Conservation (phyloP, 2,888 invertebrate species). For the Diogma glabrata region DNA sequence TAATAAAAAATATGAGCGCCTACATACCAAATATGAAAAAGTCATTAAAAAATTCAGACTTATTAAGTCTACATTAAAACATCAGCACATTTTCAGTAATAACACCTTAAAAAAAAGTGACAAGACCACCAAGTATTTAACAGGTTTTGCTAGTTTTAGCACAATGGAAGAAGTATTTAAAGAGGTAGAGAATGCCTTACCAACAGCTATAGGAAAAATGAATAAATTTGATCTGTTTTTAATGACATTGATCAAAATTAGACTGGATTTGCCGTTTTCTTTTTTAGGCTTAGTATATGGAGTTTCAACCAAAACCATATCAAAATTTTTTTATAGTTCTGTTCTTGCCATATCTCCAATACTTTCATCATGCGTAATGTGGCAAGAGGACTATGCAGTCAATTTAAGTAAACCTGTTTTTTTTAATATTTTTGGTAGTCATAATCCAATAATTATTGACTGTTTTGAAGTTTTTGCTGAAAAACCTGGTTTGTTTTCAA, state of each 20-base stretch:
- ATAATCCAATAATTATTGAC: background rate
- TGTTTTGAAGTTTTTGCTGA: background rate
- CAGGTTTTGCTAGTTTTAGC: background rate
- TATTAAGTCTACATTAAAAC: too few species aligned
- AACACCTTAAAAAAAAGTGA: conserved; percentile 1
- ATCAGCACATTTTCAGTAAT: too few species aligned
- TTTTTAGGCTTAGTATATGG: background rate
- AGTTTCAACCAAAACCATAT: background rate
- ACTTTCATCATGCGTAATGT: background rate
- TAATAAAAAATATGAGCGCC: too few species aligned
- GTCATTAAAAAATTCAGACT: too few species aligned
- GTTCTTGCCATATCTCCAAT: background rate
- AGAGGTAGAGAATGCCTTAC: conserved; percentile 1
- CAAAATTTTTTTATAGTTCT: background rate
- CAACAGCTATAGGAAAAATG: background rate
- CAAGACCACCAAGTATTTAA: conserved; percentile 2
- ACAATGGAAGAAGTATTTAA: background rate
- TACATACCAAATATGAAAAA: too few species aligned
- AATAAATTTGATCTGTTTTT: conserved; percentile 1
- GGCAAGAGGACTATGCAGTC: background rate
- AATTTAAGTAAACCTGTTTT: background rate
- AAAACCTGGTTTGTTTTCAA: background rate
- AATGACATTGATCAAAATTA: background rate
- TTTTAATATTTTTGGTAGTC: background rate
- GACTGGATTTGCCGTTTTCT: background rate